Percentiles rank a stretch among this genome's conserved stretches.
Conservation (phyloP, 2,113 vertebrate genomes). For the Gavialis gangeticus region DNA sequence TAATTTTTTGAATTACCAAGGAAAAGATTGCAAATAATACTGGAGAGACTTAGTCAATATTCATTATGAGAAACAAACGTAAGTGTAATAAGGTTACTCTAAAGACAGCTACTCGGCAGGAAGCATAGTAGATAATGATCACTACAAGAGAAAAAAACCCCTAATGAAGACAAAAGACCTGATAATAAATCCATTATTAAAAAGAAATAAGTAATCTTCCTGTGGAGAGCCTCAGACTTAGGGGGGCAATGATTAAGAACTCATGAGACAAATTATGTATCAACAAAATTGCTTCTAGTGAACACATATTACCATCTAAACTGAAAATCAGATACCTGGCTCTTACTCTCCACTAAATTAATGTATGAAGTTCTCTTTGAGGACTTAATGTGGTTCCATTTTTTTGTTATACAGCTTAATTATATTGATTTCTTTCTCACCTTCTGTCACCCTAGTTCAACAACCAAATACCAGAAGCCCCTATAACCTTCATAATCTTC, state of each 20-base stretch:
- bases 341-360: background rate
- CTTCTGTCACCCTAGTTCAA: background rate
- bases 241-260: background rate
- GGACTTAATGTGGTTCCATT: background rate
- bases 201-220: background rate
- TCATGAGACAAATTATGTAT: background rate
- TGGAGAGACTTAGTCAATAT: background rate
- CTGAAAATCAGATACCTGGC: background rate
- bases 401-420: background rate
- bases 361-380: background rate
- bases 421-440: background rate
- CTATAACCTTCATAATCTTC: background rate
- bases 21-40: background rate
- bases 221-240: background rate
- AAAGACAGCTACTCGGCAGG: background rate
- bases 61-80: background rate
- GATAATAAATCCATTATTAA: background rate
- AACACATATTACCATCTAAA: background rate
- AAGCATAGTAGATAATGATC: background rate
- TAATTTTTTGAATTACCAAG: slow-evolving; percentile 35
- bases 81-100: background rate
- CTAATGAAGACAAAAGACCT: background rate
- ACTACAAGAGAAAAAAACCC: background rate
- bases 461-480: background rate
- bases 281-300: background rate